Percentiles rank a stretch among this genome's conserved stretches.
Evolutionary conservation across 2,113 vertebrate species (phyloP).

Genomic region (Xyliphius kryptos): DNA sequence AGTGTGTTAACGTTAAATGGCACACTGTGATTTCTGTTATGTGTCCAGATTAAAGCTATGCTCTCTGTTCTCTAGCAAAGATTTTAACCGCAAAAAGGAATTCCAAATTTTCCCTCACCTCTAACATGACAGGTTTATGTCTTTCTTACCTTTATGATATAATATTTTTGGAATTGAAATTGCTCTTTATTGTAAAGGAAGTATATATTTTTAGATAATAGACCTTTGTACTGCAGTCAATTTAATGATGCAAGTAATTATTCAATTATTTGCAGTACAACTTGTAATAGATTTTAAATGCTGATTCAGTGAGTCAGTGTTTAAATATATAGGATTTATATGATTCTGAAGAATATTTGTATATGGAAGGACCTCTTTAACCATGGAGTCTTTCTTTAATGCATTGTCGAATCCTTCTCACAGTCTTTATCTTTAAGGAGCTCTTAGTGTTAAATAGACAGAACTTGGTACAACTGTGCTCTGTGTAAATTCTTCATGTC

Average conservation of each 20-base stretch:
- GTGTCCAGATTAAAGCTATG: too few relatives aligned
- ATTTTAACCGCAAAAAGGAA: too few relatives aligned
- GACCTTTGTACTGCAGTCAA: too few relatives aligned
- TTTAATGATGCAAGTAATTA: too few relatives aligned
- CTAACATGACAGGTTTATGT: too few relatives aligned
- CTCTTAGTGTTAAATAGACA: slow-evolving; percentile 30
- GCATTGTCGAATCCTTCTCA: slow-evolving; percentile 21
- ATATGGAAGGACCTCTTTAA: background rate
- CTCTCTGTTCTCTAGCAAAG: too few relatives aligned
- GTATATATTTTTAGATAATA: too few relatives aligned
- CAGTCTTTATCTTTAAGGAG: slow-evolving; percentile 13
- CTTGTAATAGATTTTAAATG: too few relatives aligned
- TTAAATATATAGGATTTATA: slow-evolving; percentile 7
- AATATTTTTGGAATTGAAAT: background rate
- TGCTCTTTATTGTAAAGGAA: too few relatives aligned
- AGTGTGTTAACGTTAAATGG: slow-evolving; percentile 35
- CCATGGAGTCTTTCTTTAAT: slow-evolving; percentile 17
- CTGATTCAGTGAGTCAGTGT: slow-evolving; percentile 17
- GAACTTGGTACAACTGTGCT: slow-evolving; percentile 18
- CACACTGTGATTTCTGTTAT: slow-evolving; percentile 29
- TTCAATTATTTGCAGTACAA: too few relatives aligned
- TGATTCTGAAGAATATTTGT: slow-evolving; percentile 23
- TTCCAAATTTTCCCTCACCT: too few relatives aligned
- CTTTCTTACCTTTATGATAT: background rate
- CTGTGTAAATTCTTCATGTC: slow-evolving; percentile 44